Percentiles rank a stretch among this genome's conserved stretches.
Conservation (phyloP, 2,113 vertebrate species). For the Plecotus auritus region DNA sequence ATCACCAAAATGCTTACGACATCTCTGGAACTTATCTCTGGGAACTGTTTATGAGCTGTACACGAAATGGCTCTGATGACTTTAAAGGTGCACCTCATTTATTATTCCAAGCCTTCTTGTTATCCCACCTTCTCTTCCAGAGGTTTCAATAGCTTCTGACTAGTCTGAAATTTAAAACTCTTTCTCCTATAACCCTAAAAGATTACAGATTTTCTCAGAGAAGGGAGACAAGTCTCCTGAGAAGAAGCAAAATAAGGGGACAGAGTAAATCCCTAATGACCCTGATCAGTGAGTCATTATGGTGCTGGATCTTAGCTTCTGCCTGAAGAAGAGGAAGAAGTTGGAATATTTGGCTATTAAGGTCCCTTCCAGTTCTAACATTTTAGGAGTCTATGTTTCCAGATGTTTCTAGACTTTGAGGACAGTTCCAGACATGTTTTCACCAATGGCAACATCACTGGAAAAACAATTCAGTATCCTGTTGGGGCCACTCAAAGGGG, state of each 20-base stretch:
- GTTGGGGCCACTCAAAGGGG: not conserved
- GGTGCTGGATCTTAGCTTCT: not conserved
- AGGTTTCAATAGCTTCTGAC: not conserved
- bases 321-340: not conserved
- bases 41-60: not conserved
- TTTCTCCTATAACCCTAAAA: not conserved
- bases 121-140: slow-evolving; percentile 9
- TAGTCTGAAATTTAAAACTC: slow-evolving; percentile 22
- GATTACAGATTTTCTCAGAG: slow-evolving; percentile 10
- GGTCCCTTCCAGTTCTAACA: not conserved
- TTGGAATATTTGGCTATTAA: not conserved
- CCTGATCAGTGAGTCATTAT: not conserved
- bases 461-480: not conserved
- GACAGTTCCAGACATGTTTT: slow-evolving; percentile 50
- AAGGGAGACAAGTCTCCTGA: not conserved
- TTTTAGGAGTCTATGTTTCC: not conserved
- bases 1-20: not conserved
- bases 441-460: slow-evolving; percentile 29
- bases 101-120: not conserved
- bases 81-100: not conserved
- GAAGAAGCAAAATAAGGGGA: not conserved
- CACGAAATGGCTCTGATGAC: not conserved
- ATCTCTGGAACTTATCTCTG: slow-evolving; percentile 22
- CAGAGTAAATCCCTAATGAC: not conserved
- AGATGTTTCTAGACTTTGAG: slow-evolving; percentile 10